Evolutionary conservation across 2,113 vertebrate genomes (phyloP), one percentile per base, ranked within the genome.

Genomic region (Hippocampus comes): DNA sequence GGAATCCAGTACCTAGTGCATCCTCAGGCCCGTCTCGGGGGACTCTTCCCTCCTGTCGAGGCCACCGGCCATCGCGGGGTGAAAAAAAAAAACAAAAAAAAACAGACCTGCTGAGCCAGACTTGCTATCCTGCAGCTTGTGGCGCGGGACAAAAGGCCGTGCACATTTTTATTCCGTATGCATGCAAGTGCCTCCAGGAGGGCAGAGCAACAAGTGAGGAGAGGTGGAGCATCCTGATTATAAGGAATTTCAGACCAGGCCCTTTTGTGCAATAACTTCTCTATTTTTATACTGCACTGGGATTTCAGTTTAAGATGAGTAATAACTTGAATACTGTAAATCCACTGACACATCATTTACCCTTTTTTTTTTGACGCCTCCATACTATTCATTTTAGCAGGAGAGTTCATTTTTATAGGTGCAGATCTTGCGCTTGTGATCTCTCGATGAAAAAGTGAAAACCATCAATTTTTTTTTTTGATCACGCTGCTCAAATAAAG

Each of bases 151-250:
- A 91, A 90, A 89, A 86, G 83, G 78, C 73, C 71, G 65, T 20
- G 15, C 82, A 79, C 84, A 91, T 91, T 91, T 90, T 63, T 74
- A 91, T 91, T 91, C 89, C 55, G 38, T 70, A 86, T 85, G 85
- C 86, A 88, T 70, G 71, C 80, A 85, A 76, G 75, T 72, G 68
- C 51, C 75, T 66, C 73, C 74, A 78, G 86, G 71, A 84, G 77
- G 79, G 76, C 77, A 75, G 78, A 63, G 46, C 41, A 70, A 66
- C 64, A 66, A 66, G 64, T 48, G 23, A 9, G 64, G 67, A 71
- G 67, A 65, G 73, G 48, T 61, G 17, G 64, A 57, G 72, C 60
- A 65, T 27, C n/a, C 67, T 72, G 82, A 85, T 84, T 78, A 82
- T 55, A 70, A 77, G 8, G 43, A 66, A 48, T 10, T 64, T 3